A percentile compares a stretch with the other conserved stretches of the same genome.
phyloP scores from a whole-genome alignment of 1,140 invertebrate genomes.

The Aradophagus sp. region DNA sequence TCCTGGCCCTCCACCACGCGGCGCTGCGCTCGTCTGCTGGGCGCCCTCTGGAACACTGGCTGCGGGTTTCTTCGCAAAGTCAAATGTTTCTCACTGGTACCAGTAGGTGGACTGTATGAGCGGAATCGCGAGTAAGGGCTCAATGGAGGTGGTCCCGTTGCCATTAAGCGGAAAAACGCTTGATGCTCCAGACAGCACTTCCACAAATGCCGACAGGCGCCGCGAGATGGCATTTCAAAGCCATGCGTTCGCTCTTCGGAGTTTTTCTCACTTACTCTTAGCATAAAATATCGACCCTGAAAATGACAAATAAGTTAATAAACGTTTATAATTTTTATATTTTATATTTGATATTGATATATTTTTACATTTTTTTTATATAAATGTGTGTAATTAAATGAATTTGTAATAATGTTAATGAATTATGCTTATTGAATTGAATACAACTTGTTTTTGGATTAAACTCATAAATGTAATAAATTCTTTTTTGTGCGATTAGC shows the following conservation, averaged over 20 bases:
- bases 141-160: constrained; percentile 70
- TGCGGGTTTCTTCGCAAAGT: constrained; percentile 79
- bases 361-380: no score
- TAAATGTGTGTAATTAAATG: no score
- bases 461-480: no score
- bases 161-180: constrained; percentile 94
- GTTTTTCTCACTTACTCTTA: constrained; percentile 95
- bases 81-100: constrained; percentile 74
- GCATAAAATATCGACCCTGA: constrained; percentile 93
- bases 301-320: no score
- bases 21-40: constrained; percentile 88
- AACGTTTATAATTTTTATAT: neutral
- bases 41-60: constrained; percentile 90
- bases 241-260: constrained; percentile 97
- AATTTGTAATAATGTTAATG: no score
- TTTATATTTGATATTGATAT: no score
- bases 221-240: constrained; percentile 94
- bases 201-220: constrained; percentile 98
- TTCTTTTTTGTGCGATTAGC: no score
- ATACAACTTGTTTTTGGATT: no score
- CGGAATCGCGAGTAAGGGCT: constrained; percentile 79
- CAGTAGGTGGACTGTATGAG: constrained; percentile 77
- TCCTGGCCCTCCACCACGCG: constrained; percentile 82
- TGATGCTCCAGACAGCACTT: constrained; percentile 99
- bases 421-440: no score